A percentile compares a stretch with the other conserved stretches of the same genome.
These are phyloP conservation scores for Diaperis boleti DNA, from an alignment of 2,888 invertebrate genomes.

Conservation along the genomic window DNA sequence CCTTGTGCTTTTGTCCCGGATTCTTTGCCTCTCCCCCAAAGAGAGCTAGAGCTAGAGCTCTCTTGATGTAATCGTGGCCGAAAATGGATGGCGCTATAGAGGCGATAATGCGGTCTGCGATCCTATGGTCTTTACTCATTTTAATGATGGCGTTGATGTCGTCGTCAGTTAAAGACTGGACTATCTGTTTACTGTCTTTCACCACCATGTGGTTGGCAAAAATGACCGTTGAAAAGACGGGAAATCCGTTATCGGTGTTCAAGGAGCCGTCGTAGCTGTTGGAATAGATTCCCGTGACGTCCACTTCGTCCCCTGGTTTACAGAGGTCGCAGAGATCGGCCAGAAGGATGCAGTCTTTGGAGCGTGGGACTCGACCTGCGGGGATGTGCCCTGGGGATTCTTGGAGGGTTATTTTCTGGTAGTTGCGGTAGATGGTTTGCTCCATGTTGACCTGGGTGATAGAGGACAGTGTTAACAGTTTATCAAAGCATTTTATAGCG, in stretches of 20 bases:
- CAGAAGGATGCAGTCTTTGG: constrained; percentile 95
- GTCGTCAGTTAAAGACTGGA: constrained; percentile 94
- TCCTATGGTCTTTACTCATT: constrained; percentile 88
- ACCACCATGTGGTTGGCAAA: constrained; percentile 95
- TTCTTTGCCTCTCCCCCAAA: constrained; percentile 99
- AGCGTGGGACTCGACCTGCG: constrained; percentile 96
- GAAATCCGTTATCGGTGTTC: constrained; percentile 96
- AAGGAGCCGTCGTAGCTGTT: constrained; percentile 98
- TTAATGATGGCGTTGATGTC: constrained; percentile 90
- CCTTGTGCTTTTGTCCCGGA: constrained; percentile 92
- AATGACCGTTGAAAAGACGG: constrained; percentile 97
- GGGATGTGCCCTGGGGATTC: constrained; percentile 98
- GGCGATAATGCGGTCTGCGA: constrained; percentile 90
- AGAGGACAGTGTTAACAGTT: constrained; percentile 12
- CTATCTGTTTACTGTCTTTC: constrained; percentile 93
- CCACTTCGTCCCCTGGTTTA: constrained; percentile 99
- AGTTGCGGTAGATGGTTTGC: constrained; percentile 97
- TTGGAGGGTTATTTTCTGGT: constrained; percentile 97
- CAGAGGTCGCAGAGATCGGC: constrained; percentile 97
- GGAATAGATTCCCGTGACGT: constrained; percentile 94
- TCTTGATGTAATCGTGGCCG: constrained; percentile 96
- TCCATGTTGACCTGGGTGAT: constrained; percentile 92
- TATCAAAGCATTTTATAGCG: too few relatives aligned
- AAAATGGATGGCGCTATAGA: constrained; percentile 98
- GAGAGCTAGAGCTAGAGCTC: constrained; percentile 90